Percentiles rank a stretch among this genome's conserved stretches.
phyloP scores from a whole-genome alignment of 2,797 vertebrate genomes.

The Anguilla marmorata region DNA sequence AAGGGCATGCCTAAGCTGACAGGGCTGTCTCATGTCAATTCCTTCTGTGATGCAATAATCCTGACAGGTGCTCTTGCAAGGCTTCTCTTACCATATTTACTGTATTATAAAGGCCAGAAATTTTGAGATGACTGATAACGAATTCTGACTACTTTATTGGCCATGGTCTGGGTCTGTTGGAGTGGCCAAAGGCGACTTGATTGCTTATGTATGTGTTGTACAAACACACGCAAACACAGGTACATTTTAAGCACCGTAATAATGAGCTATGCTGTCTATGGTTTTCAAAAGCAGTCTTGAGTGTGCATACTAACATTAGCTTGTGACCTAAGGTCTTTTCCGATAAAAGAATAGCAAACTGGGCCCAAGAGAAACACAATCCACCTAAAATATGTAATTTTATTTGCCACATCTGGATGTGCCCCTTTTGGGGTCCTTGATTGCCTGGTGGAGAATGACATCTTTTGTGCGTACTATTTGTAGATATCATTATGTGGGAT shows the following conservation, averaged over 20 bases:
- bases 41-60: slow-evolving; percentile 7
- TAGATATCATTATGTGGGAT: slow-evolving; percentile 63
- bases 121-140: neutral
- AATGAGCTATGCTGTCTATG: neutral
- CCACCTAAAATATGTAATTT: slow-evolving; percentile 18
- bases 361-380: slow-evolving; percentile 4
- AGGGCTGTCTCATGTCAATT: neutral
- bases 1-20: neutral
- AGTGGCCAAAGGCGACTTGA: neutral
- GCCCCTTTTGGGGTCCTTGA: slow-evolving; percentile 26
- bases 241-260: neutral
- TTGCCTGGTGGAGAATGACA: slow-evolving; percentile 25
- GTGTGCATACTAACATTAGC: neutral
- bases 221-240: neutral
- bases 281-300: neutral
- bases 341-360: neutral
- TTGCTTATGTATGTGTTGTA: neutral
- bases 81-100: neutral
- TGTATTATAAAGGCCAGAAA: neutral
- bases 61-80: neutral
- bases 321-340: slow-evolving; percentile 6
- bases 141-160: neutral
- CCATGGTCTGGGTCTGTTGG: neutral
- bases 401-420: slow-evolving; percentile 21
- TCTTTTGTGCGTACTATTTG: slow-evolving; percentile 53